Conservation (phyloP, 2,888 invertebrate species). For the Mythimna albipuncta region DNA sequence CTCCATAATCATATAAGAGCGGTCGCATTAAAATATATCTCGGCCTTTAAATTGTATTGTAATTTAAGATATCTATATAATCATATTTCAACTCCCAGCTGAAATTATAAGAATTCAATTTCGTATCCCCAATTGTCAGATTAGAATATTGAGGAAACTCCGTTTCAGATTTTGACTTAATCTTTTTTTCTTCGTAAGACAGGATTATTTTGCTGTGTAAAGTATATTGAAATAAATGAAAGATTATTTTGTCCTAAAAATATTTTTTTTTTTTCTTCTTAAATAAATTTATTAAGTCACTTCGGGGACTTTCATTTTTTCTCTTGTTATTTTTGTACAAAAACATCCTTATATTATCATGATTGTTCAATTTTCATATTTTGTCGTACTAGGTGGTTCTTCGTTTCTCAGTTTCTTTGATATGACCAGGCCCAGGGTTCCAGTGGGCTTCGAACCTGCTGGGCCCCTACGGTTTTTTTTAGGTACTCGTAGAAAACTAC, state of each 20-base stretch:
- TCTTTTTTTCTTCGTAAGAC: slow-evolving; percentile 24
- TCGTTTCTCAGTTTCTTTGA: too few species aligned
- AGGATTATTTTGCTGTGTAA: slow-evolving; percentile 25
- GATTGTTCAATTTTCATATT: neutral
- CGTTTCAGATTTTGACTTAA: slow-evolving; percentile 22
- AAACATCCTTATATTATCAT: neutral
- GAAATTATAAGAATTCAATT: slow-evolving; percentile 34
- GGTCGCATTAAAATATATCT: too few species aligned
- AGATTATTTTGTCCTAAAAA: slow-evolving; percentile 27
- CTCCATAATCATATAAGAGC: too few species aligned
- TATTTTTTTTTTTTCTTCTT: slow-evolving; percentile 5
- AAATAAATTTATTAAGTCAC: slow-evolving; percentile 7
- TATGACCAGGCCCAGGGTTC: too few species aligned
- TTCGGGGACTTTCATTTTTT: slow-evolving; percentile 4
- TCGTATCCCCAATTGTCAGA: slow-evolving; percentile 22
- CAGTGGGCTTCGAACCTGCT: too few species aligned
- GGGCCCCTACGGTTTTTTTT: too few species aligned
- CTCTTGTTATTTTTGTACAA: neutral
- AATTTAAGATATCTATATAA: neutral
- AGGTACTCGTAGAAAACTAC: too few species aligned
- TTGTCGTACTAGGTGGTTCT: too few species aligned
- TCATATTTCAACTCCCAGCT: neutral
- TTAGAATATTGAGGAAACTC: slow-evolving; percentile 27
- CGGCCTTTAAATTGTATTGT: too few species aligned
- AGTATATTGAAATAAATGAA: slow-evolving; percentile 26